These are phyloP conservation scores for Tenthredo scrophulariae DNA, from an alignment of 2,888 invertebrate species.

Conservation along the genomic window DNA sequence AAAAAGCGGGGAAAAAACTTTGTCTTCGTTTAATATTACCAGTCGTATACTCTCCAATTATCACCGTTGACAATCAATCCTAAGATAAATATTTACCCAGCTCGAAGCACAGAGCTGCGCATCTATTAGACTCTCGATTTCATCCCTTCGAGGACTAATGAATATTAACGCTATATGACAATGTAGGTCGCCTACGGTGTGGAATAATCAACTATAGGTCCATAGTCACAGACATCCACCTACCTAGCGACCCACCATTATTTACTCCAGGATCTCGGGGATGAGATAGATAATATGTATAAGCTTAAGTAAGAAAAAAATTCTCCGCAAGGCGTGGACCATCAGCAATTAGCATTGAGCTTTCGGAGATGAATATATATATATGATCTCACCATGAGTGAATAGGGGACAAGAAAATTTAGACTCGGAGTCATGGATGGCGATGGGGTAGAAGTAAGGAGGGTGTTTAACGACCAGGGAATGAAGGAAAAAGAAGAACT, in stretches of 20 bases:
- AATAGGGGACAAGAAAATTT: constrained; percentile 27
- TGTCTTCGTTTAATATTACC: background rate
- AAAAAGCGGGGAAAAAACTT: background rate
- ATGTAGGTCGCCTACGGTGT: background rate
- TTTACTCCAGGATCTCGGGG: background rate
- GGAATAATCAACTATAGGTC: background rate
- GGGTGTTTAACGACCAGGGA: background rate
- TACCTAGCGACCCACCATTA: background rate
- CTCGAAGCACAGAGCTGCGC: background rate
- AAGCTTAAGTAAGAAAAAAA: background rate
- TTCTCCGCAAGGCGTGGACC: background rate
- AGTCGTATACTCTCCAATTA: background rate
- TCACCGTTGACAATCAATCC: background rate
- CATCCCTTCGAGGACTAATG: background rate
- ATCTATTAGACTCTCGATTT: background rate
- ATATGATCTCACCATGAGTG: background rate
- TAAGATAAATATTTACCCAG: background rate
- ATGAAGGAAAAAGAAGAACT: background rate
- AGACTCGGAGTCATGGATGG: constrained; percentile 2
- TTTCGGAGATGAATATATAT: background rate
- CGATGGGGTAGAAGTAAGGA: background rate
- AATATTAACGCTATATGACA: constrained; percentile 1
- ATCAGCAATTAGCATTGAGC: background rate
- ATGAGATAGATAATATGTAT: background rate
- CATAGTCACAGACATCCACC: constrained; percentile 19